phyloP scores from a whole-genome alignment of 2,113 vertebrate genomes.

The Fulica atra region DNA sequence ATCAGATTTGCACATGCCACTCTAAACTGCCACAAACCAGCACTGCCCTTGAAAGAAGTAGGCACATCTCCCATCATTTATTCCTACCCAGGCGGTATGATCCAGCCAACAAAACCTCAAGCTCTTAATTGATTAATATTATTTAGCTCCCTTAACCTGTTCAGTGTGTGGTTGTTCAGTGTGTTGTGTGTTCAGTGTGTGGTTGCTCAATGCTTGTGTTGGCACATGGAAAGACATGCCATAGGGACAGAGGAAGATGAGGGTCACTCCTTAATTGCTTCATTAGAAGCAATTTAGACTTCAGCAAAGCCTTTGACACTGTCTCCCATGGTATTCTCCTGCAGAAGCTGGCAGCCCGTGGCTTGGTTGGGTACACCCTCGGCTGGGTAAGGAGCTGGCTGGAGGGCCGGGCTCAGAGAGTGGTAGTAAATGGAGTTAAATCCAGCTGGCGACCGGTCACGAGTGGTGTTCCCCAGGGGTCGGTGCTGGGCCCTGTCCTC shows the following conservation, averaged over 20 bases:
- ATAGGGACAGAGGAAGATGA: not conserved
- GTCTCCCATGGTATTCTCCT: too few relatives aligned
- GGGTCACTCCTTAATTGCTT: not conserved
- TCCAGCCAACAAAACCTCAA: not conserved
- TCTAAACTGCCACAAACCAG: not conserved
- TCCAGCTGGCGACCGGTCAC: too few relatives aligned
- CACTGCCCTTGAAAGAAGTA: not conserved
- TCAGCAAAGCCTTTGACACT: too few relatives aligned
- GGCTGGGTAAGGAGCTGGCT: too few relatives aligned
- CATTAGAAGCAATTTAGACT: too few relatives aligned
- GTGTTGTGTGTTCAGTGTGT: rapidly evolving
- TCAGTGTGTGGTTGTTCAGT: rapidly evolving
- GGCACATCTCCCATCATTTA: not conserved
- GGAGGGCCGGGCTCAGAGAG: too few relatives aligned
- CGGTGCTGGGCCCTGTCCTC: too few relatives aligned
- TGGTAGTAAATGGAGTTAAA: too few relatives aligned
- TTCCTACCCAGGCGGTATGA: not conserved
- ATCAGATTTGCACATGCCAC: not conserved
- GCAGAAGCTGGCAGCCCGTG: too few relatives aligned
- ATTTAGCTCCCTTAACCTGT: not conserved
- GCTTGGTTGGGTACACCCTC: too few relatives aligned
- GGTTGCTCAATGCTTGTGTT: not conserved
- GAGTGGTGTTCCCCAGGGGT: too few relatives aligned
- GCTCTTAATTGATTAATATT: not conserved
- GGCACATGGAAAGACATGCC: not conserved